These are phyloP conservation scores for Hesperophylax magnus DNA, from an alignment of 1,140 invertebrate species.

Conservation along the genomic window DNA sequence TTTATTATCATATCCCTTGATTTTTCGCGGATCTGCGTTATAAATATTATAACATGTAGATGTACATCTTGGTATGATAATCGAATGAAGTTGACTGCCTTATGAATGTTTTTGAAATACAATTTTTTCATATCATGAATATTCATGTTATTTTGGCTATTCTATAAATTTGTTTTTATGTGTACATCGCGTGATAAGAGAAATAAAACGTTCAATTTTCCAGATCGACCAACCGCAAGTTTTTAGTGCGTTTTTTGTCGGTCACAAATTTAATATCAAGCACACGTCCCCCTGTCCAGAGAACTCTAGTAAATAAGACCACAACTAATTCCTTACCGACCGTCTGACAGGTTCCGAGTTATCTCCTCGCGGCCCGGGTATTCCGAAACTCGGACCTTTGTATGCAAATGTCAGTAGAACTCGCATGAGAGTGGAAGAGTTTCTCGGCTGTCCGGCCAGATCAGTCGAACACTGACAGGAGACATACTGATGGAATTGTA, in stretches of 20 bases:
- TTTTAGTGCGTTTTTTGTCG: constrained; percentile 2
- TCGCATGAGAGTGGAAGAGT: not conserved
- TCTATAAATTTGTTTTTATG: no score
- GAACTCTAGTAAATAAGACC: constrained; percentile 35
- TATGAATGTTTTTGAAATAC: no score
- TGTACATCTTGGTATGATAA: no score
- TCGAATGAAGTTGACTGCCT: no score
- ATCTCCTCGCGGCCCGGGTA: not conserved
- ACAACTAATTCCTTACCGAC: constrained; percentile 37
- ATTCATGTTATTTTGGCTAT: no score
- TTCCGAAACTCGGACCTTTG: constrained; percentile 29
- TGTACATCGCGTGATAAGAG: no score
- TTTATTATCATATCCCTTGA: no score
- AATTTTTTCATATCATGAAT: no score
- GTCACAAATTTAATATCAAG: not conserved
- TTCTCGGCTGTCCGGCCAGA: not conserved
- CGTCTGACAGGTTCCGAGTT: constrained; percentile 24
- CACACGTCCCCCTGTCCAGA: not conserved
- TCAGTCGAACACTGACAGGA: constrained; percentile 4
- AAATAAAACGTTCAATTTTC: no score
- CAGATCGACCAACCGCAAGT: no score
- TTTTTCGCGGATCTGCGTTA: no score
- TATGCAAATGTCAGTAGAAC: constrained; percentile 34
- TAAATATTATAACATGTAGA: no score
- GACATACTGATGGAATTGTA: constrained; percentile 14